These are phyloP conservation scores for Esox lucius DNA, from an alignment of 2,797 vertebrate species.

Conservation along the genomic window DNA sequence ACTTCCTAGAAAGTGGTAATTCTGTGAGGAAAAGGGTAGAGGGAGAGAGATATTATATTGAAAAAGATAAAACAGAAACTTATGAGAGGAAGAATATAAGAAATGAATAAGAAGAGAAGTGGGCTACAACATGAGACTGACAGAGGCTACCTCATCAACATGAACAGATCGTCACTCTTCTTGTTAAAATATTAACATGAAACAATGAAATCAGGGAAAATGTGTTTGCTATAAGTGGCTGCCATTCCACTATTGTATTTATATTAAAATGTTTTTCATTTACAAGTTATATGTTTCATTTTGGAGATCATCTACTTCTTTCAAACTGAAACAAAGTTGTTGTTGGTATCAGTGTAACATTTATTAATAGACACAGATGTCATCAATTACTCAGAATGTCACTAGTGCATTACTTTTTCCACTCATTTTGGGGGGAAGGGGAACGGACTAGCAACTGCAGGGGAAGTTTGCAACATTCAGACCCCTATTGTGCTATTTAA, in stretches of 20 bases:
- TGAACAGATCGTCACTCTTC: background rate
- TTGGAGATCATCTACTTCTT: background rate
- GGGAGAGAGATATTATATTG: background rate
- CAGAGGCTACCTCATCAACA: background rate
- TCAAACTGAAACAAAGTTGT: background rate
- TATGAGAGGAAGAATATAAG: background rate
- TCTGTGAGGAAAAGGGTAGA: background rate
- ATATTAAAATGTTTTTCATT: background rate
- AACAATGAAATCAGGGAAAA: background rate
- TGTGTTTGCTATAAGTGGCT: background rate
- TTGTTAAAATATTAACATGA: background rate
- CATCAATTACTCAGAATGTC: background rate
- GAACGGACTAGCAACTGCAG: background rate
- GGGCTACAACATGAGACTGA: background rate
- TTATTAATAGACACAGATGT: background rate
- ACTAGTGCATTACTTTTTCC: background rate
- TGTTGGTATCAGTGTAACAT: background rate
- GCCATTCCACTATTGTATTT: background rate
- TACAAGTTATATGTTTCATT: background rate
- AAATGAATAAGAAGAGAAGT: background rate
- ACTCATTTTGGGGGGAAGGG: background rate
- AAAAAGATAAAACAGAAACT: background rate
- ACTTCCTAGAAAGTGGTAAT: background rate
- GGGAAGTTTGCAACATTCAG: background rate
- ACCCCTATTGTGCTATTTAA: slow-evolving; percentile 1